Evolutionary conservation across 2,797 vertebrate species (phyloP), one percentile per base, ranked within the genome.

Genomic region (Neolamprologus multifasciatus): DNA sequence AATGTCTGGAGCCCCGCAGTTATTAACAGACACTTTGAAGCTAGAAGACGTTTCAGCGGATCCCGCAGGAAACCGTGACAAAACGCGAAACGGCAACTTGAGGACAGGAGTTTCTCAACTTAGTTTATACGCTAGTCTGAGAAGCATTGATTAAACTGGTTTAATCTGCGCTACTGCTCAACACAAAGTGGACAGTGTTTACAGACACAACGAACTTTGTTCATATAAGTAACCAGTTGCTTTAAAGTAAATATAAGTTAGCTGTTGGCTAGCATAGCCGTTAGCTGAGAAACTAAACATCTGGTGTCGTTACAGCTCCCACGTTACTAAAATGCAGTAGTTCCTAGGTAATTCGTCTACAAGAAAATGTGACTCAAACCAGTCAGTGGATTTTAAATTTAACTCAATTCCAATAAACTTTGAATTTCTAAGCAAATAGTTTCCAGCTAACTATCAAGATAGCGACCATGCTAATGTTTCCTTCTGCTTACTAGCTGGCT

Each of bases 281-380:
- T 82, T 91, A 89, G 90, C 91, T 92, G 92, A 82, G 91, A 94
- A 93, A 89, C 78, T 84, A 59, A 91, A 93, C 94, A 95, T 92
- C 89, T 95, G 93, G 89, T 88, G 74, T 51, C 23, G 19, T 48
- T 40, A 12, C 76, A 54, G 78, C 77, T 38, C 81, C 79, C 50
- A 84, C 86, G 29, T 40, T 79, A 59, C 14, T 31, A 17, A 79
- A 50, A 33, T 14, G 17, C 57, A 57, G 2, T 26, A 21, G 2
- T 78, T 52, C 64, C 3, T 8, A n/a, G 6, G 2, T 6, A 16
- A 7, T 2, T 50, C 9, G 2, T 3, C 2, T 8, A 7, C 11
- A 11, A 40, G 11, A 14, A 7, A 4, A 8, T 5, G 3, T 9
- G 16, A 69, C 40, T 31, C 3, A 7, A 23, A 16, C 1, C 2